A percentile compares a stretch with the other conserved stretches of the same genome.
Evolutionary conservation across 1,140 invertebrate genomes (phyloP).

Genomic region (Heliconius congener): DNA sequence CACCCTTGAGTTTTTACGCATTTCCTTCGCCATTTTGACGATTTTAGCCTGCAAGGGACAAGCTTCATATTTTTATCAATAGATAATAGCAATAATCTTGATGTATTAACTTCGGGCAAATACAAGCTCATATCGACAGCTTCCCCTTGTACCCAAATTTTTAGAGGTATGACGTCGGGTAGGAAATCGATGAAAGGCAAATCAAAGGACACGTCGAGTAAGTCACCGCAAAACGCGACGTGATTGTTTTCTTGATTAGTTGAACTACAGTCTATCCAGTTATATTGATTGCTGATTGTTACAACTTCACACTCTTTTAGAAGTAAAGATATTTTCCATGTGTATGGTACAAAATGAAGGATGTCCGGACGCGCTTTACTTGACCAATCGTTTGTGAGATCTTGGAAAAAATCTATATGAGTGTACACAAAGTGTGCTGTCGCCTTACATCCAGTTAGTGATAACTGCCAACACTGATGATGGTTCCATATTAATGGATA

Average conservation of each 20-base stretch:
- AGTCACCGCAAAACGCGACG: slow-evolving; percentile 95
- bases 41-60: slow-evolving; percentile 82
- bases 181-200: slow-evolving; percentile 96
- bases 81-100: slow-evolving; percentile 90
- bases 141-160: slow-evolving; percentile 97
- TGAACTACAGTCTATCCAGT: slow-evolving; percentile 99
- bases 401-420: slow-evolving; percentile 97
- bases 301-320: slow-evolving; percentile 98
- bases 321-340: slow-evolving; percentile 95
- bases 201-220: slow-evolving; percentile 95
- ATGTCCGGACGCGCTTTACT: slow-evolving; percentile 94
- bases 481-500: slow-evolving; percentile 97
- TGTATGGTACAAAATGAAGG: slow-evolving; percentile 97
- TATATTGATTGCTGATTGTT: slow-evolving; percentile 97
- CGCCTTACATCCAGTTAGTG: slow-evolving; percentile 96
- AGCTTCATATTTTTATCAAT: slow-evolving; percentile 95
- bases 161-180: slow-evolving; percentile 91
- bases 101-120: slow-evolving; percentile 95
- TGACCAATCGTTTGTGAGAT: slow-evolving; percentile 98
- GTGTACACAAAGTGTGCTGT: slow-evolving; percentile 95
- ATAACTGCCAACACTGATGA: slow-evolving; percentile 95
- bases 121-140: slow-evolving; percentile 94
- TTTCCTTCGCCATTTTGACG: slow-evolving; percentile 92
- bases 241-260: slow-evolving; percentile 97
- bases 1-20: slow-evolving; percentile 91